phyloP scores from a whole-genome alignment of 2,113 vertebrate genomes.

The Noctilio leporinus region DNA sequence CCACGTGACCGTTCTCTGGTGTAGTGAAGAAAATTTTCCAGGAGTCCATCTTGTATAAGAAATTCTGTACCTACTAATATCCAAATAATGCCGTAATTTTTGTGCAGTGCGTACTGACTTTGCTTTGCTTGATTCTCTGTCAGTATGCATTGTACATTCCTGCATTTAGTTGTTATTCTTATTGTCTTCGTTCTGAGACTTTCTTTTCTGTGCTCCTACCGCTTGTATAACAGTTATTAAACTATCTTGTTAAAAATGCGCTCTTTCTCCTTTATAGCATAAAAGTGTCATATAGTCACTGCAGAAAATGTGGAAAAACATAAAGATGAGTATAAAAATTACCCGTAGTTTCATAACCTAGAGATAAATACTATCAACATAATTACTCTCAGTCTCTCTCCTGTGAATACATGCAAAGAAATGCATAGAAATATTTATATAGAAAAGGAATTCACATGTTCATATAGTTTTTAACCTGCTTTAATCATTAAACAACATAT shows the following conservation, averaged over 20 bases:
- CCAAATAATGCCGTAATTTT: neutral
- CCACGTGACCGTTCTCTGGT: conserved; percentile 56
- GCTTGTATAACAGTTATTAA: neutral
- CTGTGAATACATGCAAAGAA: neutral
- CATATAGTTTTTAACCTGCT: neutral
- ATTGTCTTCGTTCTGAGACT: conserved; percentile 15
- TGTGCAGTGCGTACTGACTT: neutral
- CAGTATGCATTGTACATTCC: neutral
- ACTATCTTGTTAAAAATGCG: neutral
- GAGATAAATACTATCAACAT: neutral
- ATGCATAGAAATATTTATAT: neutral
- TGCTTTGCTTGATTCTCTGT: neutral
- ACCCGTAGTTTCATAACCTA: neutral
- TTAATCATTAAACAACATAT: neutral
- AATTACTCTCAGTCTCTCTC: neutral
- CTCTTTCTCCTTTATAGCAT: neutral
- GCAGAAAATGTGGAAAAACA: neutral
- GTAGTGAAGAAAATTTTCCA: conserved; percentile 58
- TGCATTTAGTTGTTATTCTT: no score
- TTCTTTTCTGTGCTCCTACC: neutral
- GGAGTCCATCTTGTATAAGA: conserved; percentile 70
- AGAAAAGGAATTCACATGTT: neutral
- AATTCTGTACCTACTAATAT: conserved; percentile 24
- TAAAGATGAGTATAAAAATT: neutral
- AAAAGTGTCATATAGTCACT: neutral